phyloP scores from a whole-genome alignment of 2,888 invertebrate species.

The Zele albiditarsus region DNA sequence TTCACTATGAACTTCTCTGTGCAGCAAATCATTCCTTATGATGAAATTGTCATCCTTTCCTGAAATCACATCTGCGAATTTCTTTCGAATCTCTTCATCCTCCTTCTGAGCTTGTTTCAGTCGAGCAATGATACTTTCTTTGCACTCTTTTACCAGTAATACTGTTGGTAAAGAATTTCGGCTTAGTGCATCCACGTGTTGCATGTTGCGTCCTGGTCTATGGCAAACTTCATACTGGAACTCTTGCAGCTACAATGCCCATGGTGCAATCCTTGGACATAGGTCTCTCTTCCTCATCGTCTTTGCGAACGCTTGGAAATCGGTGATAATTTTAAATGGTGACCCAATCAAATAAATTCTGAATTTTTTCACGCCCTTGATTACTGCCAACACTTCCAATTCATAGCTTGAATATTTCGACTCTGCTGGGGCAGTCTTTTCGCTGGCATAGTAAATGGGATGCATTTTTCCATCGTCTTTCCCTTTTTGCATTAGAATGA shows the following conservation, averaged over 20 bases:
- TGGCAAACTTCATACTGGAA: constrained; percentile 53
- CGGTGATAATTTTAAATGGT: constrained; percentile 55
- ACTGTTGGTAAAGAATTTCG: constrained; percentile 44
- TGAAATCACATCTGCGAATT: constrained; percentile 8
- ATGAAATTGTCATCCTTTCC: background rate
- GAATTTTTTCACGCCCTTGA: constrained; percentile 54
- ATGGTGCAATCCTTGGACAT: constrained; percentile 49
- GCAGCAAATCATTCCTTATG: constrained; percentile 37
- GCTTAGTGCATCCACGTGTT: constrained; percentile 55
- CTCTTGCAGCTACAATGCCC: constrained; percentile 51
- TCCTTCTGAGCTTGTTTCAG: constrained; percentile 17
- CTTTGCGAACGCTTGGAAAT: constrained; percentile 47
- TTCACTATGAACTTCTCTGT: constrained; percentile 40
- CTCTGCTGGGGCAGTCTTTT: constrained; percentile 54
- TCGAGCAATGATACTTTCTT: constrained; percentile 2
- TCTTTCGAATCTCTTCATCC: constrained; percentile 27
- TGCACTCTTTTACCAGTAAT: background rate
- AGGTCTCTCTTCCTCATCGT: constrained; percentile 49
- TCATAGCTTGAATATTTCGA: constrained; percentile 54
- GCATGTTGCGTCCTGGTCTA: constrained; percentile 52
- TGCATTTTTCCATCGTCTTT: constrained; percentile 47
- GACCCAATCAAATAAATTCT: constrained; percentile 54
- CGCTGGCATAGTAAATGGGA: constrained; percentile 55
- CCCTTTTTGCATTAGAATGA: constrained; percentile 53
- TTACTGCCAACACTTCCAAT: constrained; percentile 55